Evolutionary conservation across 2,797 vertebrate species (phyloP).

Genomic region (Hozukius guyotensis): DNA sequence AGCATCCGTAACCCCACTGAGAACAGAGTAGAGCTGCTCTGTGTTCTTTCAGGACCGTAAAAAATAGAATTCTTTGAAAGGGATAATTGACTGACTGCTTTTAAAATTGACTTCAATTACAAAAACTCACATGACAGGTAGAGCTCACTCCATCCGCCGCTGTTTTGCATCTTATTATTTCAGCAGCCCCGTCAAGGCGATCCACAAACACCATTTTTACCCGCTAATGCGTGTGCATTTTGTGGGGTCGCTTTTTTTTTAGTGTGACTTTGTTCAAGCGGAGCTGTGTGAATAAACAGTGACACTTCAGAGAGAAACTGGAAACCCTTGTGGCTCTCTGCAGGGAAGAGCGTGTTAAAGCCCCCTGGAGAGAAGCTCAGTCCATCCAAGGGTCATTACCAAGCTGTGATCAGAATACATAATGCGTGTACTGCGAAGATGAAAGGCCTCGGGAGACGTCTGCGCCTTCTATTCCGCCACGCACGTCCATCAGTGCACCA

Average conservation of each 20-base stretch:
- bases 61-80: not conserved
- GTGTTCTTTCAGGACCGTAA: not conserved
- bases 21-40: not conserved
- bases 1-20: not conserved
- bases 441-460: constrained; percentile 59
- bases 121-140: not conserved
- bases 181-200: not conserved
- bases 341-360: constrained; percentile 2
- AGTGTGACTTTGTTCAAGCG: constrained; percentile 37
- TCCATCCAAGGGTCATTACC: constrained; percentile 70
- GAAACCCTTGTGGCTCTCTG: constrained; percentile 29
- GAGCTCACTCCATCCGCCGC: not conserved
- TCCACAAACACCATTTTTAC: not conserved
- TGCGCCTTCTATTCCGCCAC: constrained; percentile 1
- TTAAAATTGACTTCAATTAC: constrained; percentile 2
- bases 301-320: constrained; percentile 52
- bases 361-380: constrained; percentile 47
- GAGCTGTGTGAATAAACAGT: constrained; percentile 40
- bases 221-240: constrained; percentile 1
- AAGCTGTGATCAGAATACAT: constrained; percentile 65
- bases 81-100: not conserved
- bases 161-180: constrained; percentile 8
- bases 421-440: constrained; percentile 52
- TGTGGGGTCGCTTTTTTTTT: not conserved
- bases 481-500: constrained; percentile 44